Percentiles rank a stretch among this genome's conserved stretches.
Conservation (phyloP, 92 coral and sea anemone genomes). For the Parazoanthus swiftii region DNA sequence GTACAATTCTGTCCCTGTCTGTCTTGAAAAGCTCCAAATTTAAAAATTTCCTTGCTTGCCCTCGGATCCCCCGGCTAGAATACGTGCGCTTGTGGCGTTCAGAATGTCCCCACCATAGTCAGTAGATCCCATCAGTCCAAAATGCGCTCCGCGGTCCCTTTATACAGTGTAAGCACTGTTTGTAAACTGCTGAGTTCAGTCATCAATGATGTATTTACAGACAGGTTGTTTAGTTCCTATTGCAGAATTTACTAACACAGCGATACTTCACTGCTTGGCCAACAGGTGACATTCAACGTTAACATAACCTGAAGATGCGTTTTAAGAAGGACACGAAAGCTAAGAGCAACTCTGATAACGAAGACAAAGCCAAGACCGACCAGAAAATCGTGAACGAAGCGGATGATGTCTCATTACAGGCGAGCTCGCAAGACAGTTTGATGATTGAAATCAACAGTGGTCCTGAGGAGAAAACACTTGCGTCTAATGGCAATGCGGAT, state of each 20-base stretch:
- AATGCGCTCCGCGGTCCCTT: too few relatives aligned
- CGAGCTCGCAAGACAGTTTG: conserved; percentile 32
- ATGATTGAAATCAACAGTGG: background rate
- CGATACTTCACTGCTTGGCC: background rate
- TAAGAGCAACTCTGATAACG: background rate
- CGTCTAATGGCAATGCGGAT: background rate
- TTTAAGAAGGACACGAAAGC: background rate
- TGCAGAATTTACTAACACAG: background rate
- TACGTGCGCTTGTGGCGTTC: too few relatives aligned
- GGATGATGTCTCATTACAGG: conserved; percentile 16
- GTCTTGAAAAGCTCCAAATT: too few relatives aligned
- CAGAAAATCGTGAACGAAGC: background rate
- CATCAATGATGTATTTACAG: too few relatives aligned
- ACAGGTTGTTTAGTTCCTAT: too few relatives aligned
- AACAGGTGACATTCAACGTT: background rate
- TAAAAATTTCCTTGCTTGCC: too few relatives aligned
- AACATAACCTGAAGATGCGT: background rate
- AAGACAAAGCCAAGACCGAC: background rate
- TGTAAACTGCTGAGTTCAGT: background rate
- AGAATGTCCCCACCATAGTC: too few relatives aligned
- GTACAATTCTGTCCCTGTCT: too few relatives aligned
- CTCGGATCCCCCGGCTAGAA: too few relatives aligned
- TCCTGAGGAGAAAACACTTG: background rate
- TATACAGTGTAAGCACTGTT: too few relatives aligned
- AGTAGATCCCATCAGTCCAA: too few relatives aligned